These are phyloP conservation scores for Coronaproctus castanopsis DNA, from an alignment of 2,888 invertebrate genomes.

Conservation along the genomic window DNA sequence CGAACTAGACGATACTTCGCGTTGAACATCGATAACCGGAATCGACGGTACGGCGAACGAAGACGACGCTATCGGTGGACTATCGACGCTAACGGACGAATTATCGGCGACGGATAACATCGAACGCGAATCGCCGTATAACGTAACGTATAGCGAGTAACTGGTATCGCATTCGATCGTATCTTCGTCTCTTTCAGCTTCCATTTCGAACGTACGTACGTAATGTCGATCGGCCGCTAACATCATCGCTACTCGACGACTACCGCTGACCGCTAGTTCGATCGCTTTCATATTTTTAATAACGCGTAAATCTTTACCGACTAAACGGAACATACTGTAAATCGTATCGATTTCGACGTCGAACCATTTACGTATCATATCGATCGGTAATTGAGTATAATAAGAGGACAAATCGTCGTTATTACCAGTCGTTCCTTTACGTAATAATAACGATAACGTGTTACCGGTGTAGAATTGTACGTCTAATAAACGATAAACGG, in stretches of 20 bases:
- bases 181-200: slow-evolving; percentile 77
- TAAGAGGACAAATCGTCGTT: neutral
- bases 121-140: too few relatives aligned
- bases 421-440: neutral
- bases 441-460: neutral
- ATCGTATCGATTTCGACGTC: neutral
- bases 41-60: too few relatives aligned
- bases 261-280: slow-evolving; percentile 64
- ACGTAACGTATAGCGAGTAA: too few relatives aligned
- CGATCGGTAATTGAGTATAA: neutral
- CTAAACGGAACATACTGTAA: neutral
- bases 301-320: slow-evolving; percentile 26
- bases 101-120: too few relatives aligned
- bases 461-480: neutral
- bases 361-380: neutral
- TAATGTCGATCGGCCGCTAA: slow-evolving; percentile 57
- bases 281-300: slow-evolving; percentile 46
- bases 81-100: too few relatives aligned
- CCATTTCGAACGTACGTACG: slow-evolving; percentile 76
- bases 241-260: slow-evolving; percentile 62
- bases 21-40: too few relatives aligned
- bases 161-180: slow-evolving; percentile 39
- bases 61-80: too few relatives aligned
- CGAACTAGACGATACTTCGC: too few relatives aligned
- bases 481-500: neutral